Evolutionary conservation across 1,140 invertebrate species (phyloP).

Genomic region (Sitophilus oryzae): DNA sequence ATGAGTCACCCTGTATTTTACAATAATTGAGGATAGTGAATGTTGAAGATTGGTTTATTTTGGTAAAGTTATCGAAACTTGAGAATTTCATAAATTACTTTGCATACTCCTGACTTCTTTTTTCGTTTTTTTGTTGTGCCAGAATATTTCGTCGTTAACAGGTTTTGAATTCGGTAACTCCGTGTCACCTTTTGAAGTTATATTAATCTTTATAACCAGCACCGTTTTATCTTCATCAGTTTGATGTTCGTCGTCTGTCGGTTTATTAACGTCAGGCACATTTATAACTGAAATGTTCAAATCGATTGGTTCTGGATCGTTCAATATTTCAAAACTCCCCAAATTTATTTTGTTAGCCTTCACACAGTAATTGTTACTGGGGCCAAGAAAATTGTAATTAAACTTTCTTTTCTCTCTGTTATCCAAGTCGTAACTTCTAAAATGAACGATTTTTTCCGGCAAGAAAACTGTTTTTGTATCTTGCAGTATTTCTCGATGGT

Average conservation of each 20-base stretch:
- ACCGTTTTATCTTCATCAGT: constrained; percentile 2
- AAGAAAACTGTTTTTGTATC: constrained; percentile 25
- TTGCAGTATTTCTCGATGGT: constrained; percentile 21
- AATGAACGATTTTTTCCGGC: constrained; percentile 14
- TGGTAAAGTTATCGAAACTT: too few species aligned
- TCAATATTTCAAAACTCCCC: too few species aligned
- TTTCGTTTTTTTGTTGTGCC: constrained; percentile 15
- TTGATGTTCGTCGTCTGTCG: background rate
- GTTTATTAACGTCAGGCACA: constrained; percentile 5
- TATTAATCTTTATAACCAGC: constrained; percentile 1
- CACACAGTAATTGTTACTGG: background rate
- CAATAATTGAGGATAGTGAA: too few species aligned
- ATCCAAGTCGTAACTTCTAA: background rate
- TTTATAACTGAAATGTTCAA: too few species aligned
- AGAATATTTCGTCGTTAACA: constrained; percentile 14
- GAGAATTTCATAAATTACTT: constrained; percentile 51
- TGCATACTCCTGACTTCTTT: constrained; percentile 19
- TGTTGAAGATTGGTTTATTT: too few species aligned
- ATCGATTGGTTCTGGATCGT: too few species aligned
- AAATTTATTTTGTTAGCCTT: too few species aligned
- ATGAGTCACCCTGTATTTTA: too few species aligned
- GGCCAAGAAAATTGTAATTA: constrained; percentile 2
- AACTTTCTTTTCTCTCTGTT: constrained; percentile 1
- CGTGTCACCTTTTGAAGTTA: too few species aligned
- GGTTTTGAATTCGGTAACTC: too few species aligned